Evolutionary conservation across 1,140 invertebrate species (phyloP).

Genomic region (Melitaea cinxia): DNA sequence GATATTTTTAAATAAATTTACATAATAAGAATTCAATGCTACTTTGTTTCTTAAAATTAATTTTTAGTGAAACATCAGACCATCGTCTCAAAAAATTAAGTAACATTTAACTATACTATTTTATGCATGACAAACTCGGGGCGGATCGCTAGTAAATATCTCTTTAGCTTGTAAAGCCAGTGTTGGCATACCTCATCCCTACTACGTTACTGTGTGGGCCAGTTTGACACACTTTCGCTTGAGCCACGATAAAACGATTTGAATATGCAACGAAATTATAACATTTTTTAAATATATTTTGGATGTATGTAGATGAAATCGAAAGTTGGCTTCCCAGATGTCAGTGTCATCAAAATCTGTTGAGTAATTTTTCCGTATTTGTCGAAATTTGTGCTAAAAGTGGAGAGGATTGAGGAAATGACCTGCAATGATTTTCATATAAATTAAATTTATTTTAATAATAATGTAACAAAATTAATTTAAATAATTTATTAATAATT

Average conservation of each 20-base stretch:
- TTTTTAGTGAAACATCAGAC: no score
- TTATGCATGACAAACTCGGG: not conserved
- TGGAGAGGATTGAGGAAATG: no score
- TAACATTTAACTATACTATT: no score
- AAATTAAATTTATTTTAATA: no score
- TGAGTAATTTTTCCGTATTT: not conserved
- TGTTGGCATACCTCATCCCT: constrained; percentile 49
- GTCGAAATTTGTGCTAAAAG: no score
- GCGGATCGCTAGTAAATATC: constrained; percentile 8
- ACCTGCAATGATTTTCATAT: no score
- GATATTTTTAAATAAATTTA: no score
- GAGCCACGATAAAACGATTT: constrained; percentile 24
- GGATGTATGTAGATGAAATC: not conserved
- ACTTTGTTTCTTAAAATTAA: no score
- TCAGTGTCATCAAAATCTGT: not conserved
- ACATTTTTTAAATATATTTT: constrained; percentile 13
- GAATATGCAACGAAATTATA: constrained; percentile 35
- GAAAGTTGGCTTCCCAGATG: not conserved
- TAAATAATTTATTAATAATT: not conserved
- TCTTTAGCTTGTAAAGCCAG: constrained; percentile 2
- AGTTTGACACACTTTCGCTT: constrained; percentile 57
- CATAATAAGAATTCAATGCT: no score
- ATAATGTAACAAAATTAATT: no score
- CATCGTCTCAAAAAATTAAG: no score
- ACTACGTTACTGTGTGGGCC: constrained; percentile 41